Percentiles rank a stretch among this genome's conserved stretches.
Conservation (phyloP, 2,113 vertebrate species). For the Maccullochella peelii region DNA sequence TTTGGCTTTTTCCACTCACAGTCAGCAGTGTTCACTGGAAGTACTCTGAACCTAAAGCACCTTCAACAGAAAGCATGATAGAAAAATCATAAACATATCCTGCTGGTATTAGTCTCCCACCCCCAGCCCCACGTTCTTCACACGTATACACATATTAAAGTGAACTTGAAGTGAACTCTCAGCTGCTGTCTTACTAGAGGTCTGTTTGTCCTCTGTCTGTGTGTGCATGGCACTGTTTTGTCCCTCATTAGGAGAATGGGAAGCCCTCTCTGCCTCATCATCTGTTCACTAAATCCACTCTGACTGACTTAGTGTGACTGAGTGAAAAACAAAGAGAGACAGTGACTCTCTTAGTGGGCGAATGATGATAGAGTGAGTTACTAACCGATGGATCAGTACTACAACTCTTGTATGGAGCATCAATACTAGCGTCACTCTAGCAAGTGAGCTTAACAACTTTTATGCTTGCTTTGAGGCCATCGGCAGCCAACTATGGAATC, state of each 20-base stretch:
- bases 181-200: background rate
- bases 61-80: background rate
- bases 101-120: background rate
- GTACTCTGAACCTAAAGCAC: background rate
- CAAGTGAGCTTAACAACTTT: too few species aligned
- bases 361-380: background rate
- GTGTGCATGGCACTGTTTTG: background rate
- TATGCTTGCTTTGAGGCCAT: too few species aligned
- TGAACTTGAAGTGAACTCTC: background rate
- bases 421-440: too few species aligned
- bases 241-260: constrained; percentile 3
- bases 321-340: background rate
- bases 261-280: constrained; percentile 30
- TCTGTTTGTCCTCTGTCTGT: background rate
- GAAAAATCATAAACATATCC: background rate
- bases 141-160: background rate
- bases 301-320: background rate
- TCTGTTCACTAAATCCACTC: constrained; percentile 11
- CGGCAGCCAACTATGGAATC: too few species aligned
- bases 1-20: background rate
- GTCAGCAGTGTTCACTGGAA: background rate
- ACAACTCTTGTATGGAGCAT: too few species aligned
- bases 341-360: background rate
- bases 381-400: background rate
- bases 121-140: background rate